Conservation (phyloP, 2,888 invertebrate species). For the Atrina japonica region DNA sequence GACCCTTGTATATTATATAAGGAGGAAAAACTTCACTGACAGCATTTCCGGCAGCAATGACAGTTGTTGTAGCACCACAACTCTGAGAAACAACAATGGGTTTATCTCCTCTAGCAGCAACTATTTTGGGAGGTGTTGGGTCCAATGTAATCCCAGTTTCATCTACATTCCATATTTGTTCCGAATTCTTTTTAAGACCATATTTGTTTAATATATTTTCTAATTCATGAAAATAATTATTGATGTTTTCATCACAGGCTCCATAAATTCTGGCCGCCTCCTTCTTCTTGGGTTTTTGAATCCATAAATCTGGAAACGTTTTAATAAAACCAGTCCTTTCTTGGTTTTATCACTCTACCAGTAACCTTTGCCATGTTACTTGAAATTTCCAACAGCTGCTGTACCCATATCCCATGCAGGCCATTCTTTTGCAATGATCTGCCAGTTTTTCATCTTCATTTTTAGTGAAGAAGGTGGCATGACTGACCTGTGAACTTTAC, state of each 20-base stretch:
- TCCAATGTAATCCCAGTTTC: conserved; percentile 9
- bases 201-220: background rate
- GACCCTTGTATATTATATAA: conserved; percentile 5
- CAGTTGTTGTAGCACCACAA: background rate
- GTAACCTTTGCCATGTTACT: conserved; percentile 6
- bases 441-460: no score
- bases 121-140: conserved; percentile 1
- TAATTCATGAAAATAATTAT: conserved; percentile 1
- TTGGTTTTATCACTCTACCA: background rate
- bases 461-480: no score
- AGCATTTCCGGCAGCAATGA: background rate
- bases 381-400: background rate
- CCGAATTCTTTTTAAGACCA: background rate
- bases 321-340: conserved; percentile 4
- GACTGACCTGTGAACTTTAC: no score
- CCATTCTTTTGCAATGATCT: conserved; percentile 7
- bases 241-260: background rate
- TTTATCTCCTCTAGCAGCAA: background rate
- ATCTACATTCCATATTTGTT: conserved; percentile 21
- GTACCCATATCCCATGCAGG: background rate
- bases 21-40: background rate
- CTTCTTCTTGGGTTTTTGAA: background rate
- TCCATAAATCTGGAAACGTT: background rate
- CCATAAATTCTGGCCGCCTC: background rate
- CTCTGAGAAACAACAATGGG: background rate